Evolutionary conservation across 2,113 vertebrate species (phyloP).

Genomic region (Ceratotherium simum): DNA sequence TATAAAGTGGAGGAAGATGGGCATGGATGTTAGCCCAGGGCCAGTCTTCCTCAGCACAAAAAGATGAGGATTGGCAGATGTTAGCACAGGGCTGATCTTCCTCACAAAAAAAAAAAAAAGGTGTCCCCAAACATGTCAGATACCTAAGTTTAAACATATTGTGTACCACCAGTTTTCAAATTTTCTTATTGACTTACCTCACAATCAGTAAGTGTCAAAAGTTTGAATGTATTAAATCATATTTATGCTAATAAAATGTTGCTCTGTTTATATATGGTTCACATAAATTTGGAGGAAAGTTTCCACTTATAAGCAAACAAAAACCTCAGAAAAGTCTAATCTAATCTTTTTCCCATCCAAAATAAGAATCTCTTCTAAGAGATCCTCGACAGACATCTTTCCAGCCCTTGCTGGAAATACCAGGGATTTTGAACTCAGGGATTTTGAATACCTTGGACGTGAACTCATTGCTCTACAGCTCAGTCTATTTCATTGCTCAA

Average conservation of each 20-base stretch:
- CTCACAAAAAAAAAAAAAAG: not conserved
- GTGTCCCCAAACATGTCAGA: not conserved
- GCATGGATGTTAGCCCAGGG: too few relatives aligned
- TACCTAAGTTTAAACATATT: slow-evolving; percentile 16
- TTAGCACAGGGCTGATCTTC: too few relatives aligned
- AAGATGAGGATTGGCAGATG: too few relatives aligned
- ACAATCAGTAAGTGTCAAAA: not conserved
- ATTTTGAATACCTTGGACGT: not conserved
- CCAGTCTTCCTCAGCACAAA: too few relatives aligned
- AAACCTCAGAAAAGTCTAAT: not conserved
- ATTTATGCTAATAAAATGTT: slow-evolving; percentile 1
- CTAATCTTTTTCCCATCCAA: not conserved
- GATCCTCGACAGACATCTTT: not conserved
- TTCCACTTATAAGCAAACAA: slow-evolving; percentile 10
- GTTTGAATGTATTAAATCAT: not conserved
- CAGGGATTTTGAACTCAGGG: too few relatives aligned
- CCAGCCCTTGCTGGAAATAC: not conserved
- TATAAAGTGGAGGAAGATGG: too few relatives aligned
- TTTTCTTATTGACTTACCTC: not conserved
- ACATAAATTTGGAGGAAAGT: not conserved
- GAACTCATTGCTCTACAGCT: not conserved
- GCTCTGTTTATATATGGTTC: not conserved
- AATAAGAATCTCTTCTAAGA: not conserved
- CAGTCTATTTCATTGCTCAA: not conserved
- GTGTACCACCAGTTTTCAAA: not conserved